Evolutionary conservation across 2,888 invertebrate species (phyloP).

Genomic region (Trichogramma dendrolimi): DNA sequence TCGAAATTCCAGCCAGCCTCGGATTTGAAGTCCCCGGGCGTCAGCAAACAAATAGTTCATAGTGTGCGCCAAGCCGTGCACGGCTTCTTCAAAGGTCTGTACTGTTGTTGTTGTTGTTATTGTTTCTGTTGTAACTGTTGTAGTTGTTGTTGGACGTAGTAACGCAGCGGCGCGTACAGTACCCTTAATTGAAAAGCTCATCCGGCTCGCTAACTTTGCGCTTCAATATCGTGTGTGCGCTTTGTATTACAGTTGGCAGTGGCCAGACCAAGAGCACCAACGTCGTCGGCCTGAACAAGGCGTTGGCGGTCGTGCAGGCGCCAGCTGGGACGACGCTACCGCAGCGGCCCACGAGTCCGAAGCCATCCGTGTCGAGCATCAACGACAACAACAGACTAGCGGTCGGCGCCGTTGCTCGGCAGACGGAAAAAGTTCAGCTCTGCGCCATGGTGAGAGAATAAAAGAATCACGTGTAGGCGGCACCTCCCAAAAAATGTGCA

Average conservation of each 20-base stretch:
- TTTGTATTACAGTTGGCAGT: conserved; percentile 41
- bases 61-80: conserved; percentile 32
- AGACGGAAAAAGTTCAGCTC: conserved; percentile 28
- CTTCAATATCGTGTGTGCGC: no score
- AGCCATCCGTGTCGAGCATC: conserved; percentile 2
- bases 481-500: no score
- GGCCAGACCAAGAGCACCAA: conserved; percentile 44
- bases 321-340: no score
- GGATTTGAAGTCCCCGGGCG: conserved; percentile 35
- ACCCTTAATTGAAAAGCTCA: no score
- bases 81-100: conserved; percentile 36
- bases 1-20: conserved; percentile 31
- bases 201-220: no score
- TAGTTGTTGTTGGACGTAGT: neutral
- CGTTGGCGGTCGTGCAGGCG: conserved; percentile 1
- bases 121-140: neutral
- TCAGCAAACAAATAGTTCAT: conserved; percentile 37
- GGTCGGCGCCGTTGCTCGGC: conserved; percentile 6
- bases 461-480: no score
- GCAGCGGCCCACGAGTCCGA: conserved; percentile 12
- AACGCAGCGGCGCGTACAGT: no score
- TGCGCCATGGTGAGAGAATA: conserved; percentile 31
- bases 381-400: conserved; percentile 1
- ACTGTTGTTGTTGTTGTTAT: conserved; percentile 9
- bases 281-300: conserved; percentile 17